Base-by-base conservation (phyloP, 92 coral and sea anemone species). In the Porites rus region DNA sequence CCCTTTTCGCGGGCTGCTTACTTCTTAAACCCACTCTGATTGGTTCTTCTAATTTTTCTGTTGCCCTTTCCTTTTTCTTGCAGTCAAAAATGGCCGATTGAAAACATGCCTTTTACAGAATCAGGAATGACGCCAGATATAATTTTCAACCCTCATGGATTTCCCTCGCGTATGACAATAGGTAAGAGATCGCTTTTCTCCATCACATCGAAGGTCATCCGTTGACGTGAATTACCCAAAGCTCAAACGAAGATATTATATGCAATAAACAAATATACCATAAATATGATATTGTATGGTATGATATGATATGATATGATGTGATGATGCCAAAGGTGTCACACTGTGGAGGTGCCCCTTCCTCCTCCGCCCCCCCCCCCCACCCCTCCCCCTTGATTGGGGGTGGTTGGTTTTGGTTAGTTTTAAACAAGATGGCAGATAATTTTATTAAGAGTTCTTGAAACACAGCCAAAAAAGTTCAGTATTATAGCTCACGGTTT, bases 51-150 rank as follows among this genome's bases (percentile, higher is more conserved):
- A 38, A 74, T 6, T 8, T 66, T 1, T 3, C 10, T 0, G 18
- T 14, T 60, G 24, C 7, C 2, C 24, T 28, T n/a, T 22, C 65
- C 72, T 84, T 77, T 25, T 65, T 28, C 12, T 85, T 82, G 52
- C 89, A 97, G 99, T 87, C 99, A 97, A 74, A 97, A 93, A 87
- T 97, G 99, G 99, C 98, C 99, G 2, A 89, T 92, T 52, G 99
- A 97, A 83, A 82, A 97, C 88, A 92, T 97, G 98, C 99, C 99
- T 1, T 97, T 97, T 80, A 89, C 99, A 51, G 99, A 97, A 87
- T 97, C 99, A n/a, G 99, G 99, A 58, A 95, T 97, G 97, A 93
- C 98, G 3, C 99, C 99, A 1, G 99, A 97, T 70, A 97, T 97
- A 50, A 94, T 97, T 51, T 97, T 97, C 82, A 97, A 93, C 56